phyloP scores from a whole-genome alignment of 1,140 invertebrate genomes.

The Hylaeus volcanicus region DNA sequence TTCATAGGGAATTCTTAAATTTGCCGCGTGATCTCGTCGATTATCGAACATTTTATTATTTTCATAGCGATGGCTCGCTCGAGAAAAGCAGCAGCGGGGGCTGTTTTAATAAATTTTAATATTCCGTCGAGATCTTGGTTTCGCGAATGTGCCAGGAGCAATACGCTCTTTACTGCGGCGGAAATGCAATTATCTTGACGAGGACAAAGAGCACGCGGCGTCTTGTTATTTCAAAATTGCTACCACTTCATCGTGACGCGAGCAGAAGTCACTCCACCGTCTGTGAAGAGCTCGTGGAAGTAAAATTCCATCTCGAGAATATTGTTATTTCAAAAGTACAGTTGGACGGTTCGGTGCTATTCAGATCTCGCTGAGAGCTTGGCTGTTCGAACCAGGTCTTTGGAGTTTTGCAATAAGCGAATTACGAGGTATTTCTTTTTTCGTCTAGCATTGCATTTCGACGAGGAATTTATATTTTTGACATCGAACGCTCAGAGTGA shows the following conservation, averaged over 20 bases:
- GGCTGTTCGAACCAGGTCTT: too few species aligned
- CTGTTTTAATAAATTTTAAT: slow-evolving; percentile 27
- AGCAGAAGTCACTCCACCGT: slow-evolving; percentile 6
- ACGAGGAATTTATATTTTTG: too few species aligned
- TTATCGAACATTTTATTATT: too few species aligned
- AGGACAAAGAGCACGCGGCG: slow-evolving; percentile 24
- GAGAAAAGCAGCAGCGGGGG: too few species aligned
- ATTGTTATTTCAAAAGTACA: slow-evolving; percentile 22
- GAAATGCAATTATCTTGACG: slow-evolving; percentile 42
- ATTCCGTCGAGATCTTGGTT: background rate
- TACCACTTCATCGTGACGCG: slow-evolving; percentile 34
- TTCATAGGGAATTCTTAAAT: too few species aligned
- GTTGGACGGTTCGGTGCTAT: background rate
- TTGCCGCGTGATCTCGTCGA: too few species aligned
- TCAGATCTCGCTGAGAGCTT: too few species aligned
- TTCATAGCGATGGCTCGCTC: too few species aligned
- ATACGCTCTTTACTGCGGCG: slow-evolving; percentile 8
- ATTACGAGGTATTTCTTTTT: too few species aligned
- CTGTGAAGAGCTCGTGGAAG: background rate
- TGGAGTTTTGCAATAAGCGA: too few species aligned
- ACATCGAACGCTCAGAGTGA: too few species aligned
- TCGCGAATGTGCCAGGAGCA: background rate
- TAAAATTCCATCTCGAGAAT: slow-evolving; percentile 7
- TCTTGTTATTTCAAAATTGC: slow-evolving; percentile 46
- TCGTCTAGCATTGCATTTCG: too few species aligned